A percentile compares a stretch with the other conserved stretches of the same genome.
These are phyloP conservation scores for Alfaro cultratus DNA, from an alignment of 2,797 vertebrate species.

Conservation along the genomic window DNA sequence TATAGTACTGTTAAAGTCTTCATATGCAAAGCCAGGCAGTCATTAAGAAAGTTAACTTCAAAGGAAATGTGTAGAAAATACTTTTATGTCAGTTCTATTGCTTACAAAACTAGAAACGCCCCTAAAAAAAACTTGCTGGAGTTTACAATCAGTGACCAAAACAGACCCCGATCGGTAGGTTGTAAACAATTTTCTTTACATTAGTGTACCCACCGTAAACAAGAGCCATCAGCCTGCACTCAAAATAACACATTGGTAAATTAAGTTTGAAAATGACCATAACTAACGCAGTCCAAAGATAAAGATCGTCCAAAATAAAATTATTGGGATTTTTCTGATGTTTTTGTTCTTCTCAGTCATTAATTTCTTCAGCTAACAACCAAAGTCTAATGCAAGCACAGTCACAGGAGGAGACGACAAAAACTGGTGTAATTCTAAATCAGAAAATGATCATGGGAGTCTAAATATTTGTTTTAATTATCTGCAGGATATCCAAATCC, in stretches of 20 bases:
- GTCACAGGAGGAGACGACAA: not conserved
- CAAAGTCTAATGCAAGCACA: not conserved
- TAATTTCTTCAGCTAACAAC: not conserved
- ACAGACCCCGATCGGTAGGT: not conserved
- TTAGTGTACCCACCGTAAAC: not conserved
- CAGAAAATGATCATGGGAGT: not conserved
- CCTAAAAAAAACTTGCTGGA: not conserved
- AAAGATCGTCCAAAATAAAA: not conserved
- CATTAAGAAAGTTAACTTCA: constrained; percentile 36
- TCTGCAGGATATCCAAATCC: not conserved
- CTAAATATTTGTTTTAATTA: not conserved
- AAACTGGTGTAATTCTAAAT: not conserved
- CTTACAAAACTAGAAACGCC: not conserved
- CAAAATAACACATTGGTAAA: not conserved
- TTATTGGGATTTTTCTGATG: not conserved
- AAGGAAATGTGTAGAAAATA: not conserved
- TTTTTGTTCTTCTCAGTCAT: not conserved
- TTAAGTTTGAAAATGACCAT: not conserved
- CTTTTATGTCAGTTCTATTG: not conserved
- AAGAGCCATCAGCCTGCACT: not conserved
- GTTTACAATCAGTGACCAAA: no score
- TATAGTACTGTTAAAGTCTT: constrained; percentile 25
- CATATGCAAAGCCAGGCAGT: constrained; percentile 43
- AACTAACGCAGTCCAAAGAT: not conserved
- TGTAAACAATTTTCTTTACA: not conserved